phyloP scores from a whole-genome alignment of 2,797 vertebrate genomes.

The Hydrophis major region DNA sequence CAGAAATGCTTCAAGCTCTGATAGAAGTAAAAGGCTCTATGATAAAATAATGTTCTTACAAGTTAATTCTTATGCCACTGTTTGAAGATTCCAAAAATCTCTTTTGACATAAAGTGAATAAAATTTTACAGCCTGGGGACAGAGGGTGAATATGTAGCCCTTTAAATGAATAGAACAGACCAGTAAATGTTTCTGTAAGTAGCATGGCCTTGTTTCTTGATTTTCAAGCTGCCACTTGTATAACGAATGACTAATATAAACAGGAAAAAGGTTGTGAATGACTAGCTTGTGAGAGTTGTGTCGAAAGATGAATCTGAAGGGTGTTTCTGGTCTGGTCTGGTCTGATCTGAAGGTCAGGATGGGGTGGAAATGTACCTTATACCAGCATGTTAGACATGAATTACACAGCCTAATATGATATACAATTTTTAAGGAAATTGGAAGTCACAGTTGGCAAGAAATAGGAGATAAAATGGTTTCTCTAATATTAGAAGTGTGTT shows the following conservation, averaged over 20 bases:
- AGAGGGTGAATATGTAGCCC: too few relatives aligned
- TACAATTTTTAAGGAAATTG: not conserved
- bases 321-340: not conserved
- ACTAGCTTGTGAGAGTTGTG: not conserved
- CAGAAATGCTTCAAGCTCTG: not conserved
- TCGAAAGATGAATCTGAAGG: not conserved
- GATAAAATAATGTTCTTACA: not conserved
- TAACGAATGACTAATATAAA: not conserved
- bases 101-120: not conserved
- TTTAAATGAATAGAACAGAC: not conserved
- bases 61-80: not conserved
- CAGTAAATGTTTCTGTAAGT: not conserved
- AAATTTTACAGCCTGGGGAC: not conserved
- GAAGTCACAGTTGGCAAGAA: accelerated
- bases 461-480: not conserved
- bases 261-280: not conserved
- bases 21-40: not conserved
- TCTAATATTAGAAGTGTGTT: not conserved
- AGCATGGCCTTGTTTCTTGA: not conserved
- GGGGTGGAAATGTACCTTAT: not conserved
- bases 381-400: not conserved
- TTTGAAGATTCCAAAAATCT: not conserved
- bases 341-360: not conserved
- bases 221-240: not conserved
- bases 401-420: not conserved